Evolutionary conservation across 2,797 vertebrate species (phyloP).

Genomic region (Tympanoctomys barrerae): DNA sequence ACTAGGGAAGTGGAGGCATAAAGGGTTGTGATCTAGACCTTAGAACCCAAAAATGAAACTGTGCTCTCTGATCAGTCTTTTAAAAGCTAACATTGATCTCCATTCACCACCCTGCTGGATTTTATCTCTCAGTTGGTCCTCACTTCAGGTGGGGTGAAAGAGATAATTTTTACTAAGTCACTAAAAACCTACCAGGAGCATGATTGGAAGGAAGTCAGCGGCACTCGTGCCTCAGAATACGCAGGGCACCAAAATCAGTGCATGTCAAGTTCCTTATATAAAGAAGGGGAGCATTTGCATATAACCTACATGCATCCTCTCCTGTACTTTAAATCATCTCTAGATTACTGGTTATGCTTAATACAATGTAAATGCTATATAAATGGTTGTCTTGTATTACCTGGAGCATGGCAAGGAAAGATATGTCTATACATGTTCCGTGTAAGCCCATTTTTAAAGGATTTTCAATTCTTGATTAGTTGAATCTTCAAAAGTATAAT

Average conservation of each 20-base stretch:
- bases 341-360: constrained; percentile 23
- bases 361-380: constrained; percentile 64
- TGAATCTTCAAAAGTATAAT: background rate
- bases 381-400: constrained; percentile 50
- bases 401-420: background rate
- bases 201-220: background rate
- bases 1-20: too few relatives aligned
- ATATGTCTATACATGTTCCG: background rate
- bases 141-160: background rate
- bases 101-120: background rate
- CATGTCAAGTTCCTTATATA: background rate
- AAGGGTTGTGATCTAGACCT: background rate
- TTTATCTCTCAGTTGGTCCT: background rate
- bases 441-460: background rate
- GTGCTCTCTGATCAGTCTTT: background rate
- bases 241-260: background rate
- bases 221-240: background rate
- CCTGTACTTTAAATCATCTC: background rate
- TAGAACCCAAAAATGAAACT: background rate
- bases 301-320: constrained; percentile 19
- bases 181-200: background rate
- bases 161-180: background rate
- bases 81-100: background rate
- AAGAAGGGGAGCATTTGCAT: background rate
- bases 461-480: background rate